phyloP scores from a whole-genome alignment of 2,797 vertebrate genomes.

The Coluber constrictor region DNA sequence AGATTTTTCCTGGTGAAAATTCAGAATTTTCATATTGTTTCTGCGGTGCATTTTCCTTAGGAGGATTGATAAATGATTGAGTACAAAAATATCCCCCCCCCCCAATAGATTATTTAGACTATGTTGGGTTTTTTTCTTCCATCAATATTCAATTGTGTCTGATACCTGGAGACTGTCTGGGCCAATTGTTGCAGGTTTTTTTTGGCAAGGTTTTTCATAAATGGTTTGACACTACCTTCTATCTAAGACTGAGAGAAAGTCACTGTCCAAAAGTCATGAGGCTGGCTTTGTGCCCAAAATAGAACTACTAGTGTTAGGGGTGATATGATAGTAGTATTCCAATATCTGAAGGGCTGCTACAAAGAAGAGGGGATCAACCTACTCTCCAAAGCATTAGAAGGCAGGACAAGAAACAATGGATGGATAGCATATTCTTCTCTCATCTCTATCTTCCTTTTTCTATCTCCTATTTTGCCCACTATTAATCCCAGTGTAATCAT shows the following conservation, averaged over 20 bases:
- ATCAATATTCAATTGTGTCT: not conserved
- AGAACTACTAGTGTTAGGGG: not conserved
- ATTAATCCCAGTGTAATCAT: too few relatives aligned
- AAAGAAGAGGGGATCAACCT: not conserved
- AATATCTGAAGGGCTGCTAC: not conserved
- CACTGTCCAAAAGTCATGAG: not conserved
- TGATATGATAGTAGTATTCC: not conserved
- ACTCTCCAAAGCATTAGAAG: too few relatives aligned
- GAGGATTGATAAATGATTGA: constrained; percentile 3
- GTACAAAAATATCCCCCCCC: not conserved
- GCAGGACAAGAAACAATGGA: too few relatives aligned
- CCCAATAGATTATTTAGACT: too few relatives aligned
- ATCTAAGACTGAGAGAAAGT: not conserved
- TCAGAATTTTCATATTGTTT: constrained; percentile 45
- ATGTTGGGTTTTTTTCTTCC: not conserved
- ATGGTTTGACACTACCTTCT: not conserved
- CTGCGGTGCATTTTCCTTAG: not conserved
- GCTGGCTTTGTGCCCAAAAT: not conserved
- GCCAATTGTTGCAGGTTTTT: not conserved
- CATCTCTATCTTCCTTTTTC: too few relatives aligned
- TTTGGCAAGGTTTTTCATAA: not conserved
- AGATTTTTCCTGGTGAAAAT: constrained; percentile 58
- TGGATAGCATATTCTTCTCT: too few relatives aligned
- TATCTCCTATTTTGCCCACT: too few relatives aligned
- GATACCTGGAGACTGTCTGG: not conserved